Conservation (phyloP, 2,113 vertebrate genomes). For the Zingel zingel region DNA sequence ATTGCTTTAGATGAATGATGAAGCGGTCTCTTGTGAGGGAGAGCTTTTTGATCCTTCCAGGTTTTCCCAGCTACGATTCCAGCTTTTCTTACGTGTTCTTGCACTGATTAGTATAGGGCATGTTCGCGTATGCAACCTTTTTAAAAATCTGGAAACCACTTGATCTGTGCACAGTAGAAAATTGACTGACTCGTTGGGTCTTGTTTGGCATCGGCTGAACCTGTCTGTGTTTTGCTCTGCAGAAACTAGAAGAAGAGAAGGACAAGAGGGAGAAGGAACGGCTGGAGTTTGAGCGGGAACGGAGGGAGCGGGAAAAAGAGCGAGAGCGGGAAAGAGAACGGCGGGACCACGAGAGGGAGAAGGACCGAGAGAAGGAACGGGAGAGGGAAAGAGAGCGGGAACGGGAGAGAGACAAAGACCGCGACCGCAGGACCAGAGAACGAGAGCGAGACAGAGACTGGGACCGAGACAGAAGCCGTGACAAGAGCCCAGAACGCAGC, state of each 20-base stretch:
- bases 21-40: conserved; percentile 47
- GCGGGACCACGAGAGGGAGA: conserved; percentile 87
- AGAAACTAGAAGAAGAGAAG: conserved; percentile 99
- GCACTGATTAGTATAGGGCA: conserved; percentile 50
- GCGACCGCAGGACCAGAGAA: conserved; percentile 91
- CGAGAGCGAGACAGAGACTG: conserved; percentile 87
- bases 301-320: conserved; percentile 86
- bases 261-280: conserved; percentile 97
- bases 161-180: conserved; percentile 70
- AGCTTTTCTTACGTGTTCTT: conserved; percentile 35
- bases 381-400: conserved; percentile 92
- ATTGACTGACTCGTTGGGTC: conserved; percentile 47
- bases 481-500: conserved; percentile 90
- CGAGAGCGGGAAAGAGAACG: conserved; percentile 82
- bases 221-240: conserved; percentile 88
- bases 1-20: conserved; percentile 26
- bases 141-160: conserved; percentile 79
- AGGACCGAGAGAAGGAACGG: conserved; percentile 95
- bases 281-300: conserved; percentile 94
- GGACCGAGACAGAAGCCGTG: conserved; percentile 88
- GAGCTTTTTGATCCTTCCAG: conserved; percentile 37
- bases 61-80: conserved; percentile 30
- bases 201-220: conserved; percentile 55
- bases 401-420: conserved; percentile 77
- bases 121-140: conserved; percentile 41